Evolutionary conservation across 2,113 vertebrate genomes (phyloP).

Genomic region (Semicossyphus pulcher): DNA sequence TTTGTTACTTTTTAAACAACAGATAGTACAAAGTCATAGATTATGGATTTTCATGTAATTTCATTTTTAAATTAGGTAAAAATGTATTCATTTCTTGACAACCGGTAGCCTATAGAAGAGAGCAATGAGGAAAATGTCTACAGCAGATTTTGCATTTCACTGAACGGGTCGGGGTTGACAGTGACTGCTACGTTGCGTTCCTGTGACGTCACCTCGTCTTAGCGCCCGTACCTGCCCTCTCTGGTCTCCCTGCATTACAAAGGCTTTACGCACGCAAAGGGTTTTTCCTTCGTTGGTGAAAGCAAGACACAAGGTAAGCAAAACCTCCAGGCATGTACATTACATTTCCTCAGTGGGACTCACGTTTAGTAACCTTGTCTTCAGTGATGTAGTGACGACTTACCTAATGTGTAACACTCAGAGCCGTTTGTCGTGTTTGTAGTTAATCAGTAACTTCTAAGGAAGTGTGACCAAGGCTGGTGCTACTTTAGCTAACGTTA

Average conservation of each 20-base stretch:
- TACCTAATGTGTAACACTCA: neutral
- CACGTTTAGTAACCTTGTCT: too few relatives aligned
- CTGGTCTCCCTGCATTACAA: constrained; percentile 69
- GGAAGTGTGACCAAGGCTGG: neutral
- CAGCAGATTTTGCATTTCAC: too few relatives aligned
- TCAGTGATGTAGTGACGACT: neutral
- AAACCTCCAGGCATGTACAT: neutral
- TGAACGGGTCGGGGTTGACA: too few relatives aligned
- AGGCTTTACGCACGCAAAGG: constrained; percentile 72
- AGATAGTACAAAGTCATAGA: too few relatives aligned
- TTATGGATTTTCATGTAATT: too few relatives aligned
- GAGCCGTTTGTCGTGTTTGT: neutral
- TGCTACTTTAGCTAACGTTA: too few relatives aligned
- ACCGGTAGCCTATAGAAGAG: too few relatives aligned
- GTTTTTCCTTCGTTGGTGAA: constrained; percentile 55
- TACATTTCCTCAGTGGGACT: neutral
- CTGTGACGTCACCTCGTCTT: neutral
- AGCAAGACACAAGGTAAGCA: constrained; percentile 67
- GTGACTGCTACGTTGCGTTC: too few relatives aligned
- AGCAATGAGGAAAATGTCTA: too few relatives aligned
- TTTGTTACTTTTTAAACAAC: too few relatives aligned
- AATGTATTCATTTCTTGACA: too few relatives aligned
- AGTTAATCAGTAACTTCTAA: constrained; percentile 6
- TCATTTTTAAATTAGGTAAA: too few relatives aligned
- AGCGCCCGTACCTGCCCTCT: constrained; percentile 35